Evolutionary conservation across 2,888 invertebrate species (phyloP).

Genomic region (Yponomeuta cagnagella): DNA sequence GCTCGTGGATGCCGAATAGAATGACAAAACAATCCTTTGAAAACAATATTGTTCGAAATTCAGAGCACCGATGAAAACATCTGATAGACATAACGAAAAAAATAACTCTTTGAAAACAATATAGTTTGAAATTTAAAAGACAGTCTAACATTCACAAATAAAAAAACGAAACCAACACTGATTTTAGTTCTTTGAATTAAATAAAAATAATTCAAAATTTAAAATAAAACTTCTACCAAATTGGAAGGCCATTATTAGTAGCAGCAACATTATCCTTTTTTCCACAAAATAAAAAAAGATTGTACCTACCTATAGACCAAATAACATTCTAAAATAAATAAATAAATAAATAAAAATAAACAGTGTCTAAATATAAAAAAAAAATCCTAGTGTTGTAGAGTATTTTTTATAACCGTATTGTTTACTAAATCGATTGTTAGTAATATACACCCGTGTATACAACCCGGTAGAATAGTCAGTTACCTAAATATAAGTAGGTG

Average conservation of each 20-base stretch:
- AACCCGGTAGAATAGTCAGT: slow-evolving; percentile 1
- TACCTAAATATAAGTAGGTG: background rate
- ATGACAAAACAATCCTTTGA: background rate
- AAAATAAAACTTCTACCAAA: too few relatives aligned
- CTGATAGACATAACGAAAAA: background rate
- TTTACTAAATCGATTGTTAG: slow-evolving; percentile 4
- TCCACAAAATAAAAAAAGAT: background rate
- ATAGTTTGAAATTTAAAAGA: background rate
- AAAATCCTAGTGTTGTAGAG: background rate
- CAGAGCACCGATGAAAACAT: background rate
- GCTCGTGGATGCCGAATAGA: background rate
- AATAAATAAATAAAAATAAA: background rate
- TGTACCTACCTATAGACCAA: background rate
- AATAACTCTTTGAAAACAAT: background rate
- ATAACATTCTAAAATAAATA: background rate
- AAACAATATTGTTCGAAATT: background rate
- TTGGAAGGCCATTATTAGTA: too few relatives aligned
- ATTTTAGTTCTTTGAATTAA: too few relatives aligned
- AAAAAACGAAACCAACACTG: too few relatives aligned
- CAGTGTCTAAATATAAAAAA: background rate
- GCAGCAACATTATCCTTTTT: too few relatives aligned
- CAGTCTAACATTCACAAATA: too few relatives aligned
- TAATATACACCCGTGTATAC: slow-evolving; percentile 7
- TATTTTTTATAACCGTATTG: slow-evolving; percentile 5
- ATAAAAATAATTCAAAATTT: too few relatives aligned